Evolutionary conservation across 2,888 invertebrate genomes (phyloP).

Genomic region (Villa cingulata): DNA sequence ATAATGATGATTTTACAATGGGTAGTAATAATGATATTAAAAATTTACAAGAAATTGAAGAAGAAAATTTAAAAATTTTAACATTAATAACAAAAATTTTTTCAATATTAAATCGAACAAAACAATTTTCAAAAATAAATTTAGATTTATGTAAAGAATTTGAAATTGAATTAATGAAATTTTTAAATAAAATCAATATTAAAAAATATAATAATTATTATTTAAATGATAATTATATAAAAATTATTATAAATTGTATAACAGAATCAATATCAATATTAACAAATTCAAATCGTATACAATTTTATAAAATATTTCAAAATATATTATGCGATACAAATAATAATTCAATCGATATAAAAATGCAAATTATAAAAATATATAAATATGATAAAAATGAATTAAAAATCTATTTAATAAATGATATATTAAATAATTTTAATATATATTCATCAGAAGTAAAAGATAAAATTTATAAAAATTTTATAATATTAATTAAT

Average conservation of each 20-base stretch:
- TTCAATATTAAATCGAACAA: background rate
- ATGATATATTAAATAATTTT: background rate
- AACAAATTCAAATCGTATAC: slow-evolving; percentile 36
- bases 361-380: slow-evolving; percentile 37
- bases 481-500: slow-evolving; percentile 2
- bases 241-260: slow-evolving; percentile 41
- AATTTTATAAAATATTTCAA: slow-evolving; percentile 41
- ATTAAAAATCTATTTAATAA: slow-evolving; percentile 3
- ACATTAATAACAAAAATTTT: slow-evolving; percentile 1
- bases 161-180: slow-evolving; percentile 7
- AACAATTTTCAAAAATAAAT: slow-evolving; percentile 9
- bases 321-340: slow-evolving; percentile 36
- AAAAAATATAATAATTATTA: background rate
- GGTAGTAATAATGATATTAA: background rate
- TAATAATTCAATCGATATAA: slow-evolving; percentile 14
- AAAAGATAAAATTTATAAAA: slow-evolving; percentile 1
- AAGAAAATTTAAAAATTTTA: background rate
- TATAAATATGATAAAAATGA: slow-evolving; percentile 35
- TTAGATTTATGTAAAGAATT: slow-evolving; percentile 2
- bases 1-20: too few species aligned
- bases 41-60: background rate
- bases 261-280: slow-evolving; percentile 38
- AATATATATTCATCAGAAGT: background rate
- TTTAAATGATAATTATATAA: slow-evolving; percentile 35
- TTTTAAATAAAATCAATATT: background rate